Evolutionary conservation across 2,797 vertebrate species (phyloP), one percentile per base, ranked within the genome.

Genomic region (Semaprochilodus insignis): DNA sequence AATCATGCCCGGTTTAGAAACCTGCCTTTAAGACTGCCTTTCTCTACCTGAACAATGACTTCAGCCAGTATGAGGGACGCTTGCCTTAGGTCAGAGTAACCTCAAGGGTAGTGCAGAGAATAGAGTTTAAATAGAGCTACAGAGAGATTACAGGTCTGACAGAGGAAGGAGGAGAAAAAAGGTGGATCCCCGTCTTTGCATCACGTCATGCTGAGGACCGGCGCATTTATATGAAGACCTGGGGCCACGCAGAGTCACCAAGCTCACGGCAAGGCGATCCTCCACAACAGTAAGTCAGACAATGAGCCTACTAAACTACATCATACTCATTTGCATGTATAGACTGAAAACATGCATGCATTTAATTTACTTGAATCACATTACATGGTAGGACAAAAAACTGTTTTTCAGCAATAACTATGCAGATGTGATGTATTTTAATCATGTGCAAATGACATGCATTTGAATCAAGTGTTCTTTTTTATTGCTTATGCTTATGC

Each of bases 221-320:
- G 74, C 52, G 85, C 79, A 59, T 88, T 91, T 89, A 92, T 91
- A 91, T 90, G 87, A 85, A 82, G 87, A 86, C 80, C 63, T 5
- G 63, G 48, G 74, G 81, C 72, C 83, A 77, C 83, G 67, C 80
- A 80, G 88, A 87, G 25, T 60, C 52, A 74, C 76, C 77, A 51
- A 71, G 63, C 48, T 40, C 13, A 70, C 69, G 25, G 31, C 62
- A 67, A 55, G 44, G 51, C 77, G 31, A 80, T 81, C 74, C 74
- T 85, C 19, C 27, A 74, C 52, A 84, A 77, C 81, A 84, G 81
- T 83, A 81, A 81, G 86, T 85, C 72, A 51, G 44, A 52, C 36
- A 31, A 73, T 74, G 44, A 60, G 27, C 17, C n/a, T 44, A 72
- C n/a, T 21, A 25, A 57, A 19, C 52, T 73, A 59, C 31, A 16